Evolutionary conservation across 2,113 vertebrate species (phyloP).

Genomic region (Leucopternis melanops): DNA sequence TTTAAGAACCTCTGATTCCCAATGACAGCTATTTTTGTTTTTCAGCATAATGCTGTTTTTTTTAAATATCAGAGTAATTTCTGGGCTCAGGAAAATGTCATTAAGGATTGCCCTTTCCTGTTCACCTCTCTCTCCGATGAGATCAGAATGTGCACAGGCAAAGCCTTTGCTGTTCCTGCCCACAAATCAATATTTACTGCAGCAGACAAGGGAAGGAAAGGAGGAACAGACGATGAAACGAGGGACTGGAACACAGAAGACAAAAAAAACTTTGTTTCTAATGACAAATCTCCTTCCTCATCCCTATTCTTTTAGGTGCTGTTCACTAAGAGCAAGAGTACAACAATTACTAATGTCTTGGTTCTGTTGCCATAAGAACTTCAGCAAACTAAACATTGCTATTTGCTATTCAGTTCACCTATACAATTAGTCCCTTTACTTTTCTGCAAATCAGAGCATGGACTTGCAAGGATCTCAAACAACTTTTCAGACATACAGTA

Average conservation of each 20-base stretch:
- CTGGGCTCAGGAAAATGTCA: not conserved
- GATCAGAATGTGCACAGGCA: not conserved
- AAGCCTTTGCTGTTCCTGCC: not conserved
- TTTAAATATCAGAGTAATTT: not conserved
- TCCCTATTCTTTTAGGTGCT: not conserved
- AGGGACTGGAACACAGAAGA: not conserved
- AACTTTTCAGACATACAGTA: not conserved
- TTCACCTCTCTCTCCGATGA: not conserved
- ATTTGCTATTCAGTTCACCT: not conserved
- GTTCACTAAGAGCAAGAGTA: not conserved
- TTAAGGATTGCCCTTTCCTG: not conserved
- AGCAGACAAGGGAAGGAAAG: not conserved
- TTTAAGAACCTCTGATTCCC: not conserved
- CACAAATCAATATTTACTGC: slow-evolving; percentile 4
- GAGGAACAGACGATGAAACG: not conserved
- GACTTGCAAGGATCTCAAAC: not conserved
- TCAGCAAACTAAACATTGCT: not conserved
- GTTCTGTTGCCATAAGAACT: not conserved
- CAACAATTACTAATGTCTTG: too few species aligned
- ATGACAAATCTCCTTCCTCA: not conserved
- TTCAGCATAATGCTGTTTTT: not conserved
- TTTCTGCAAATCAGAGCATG: not conserved
- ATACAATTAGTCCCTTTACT: not conserved
- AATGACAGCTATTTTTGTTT: not conserved
- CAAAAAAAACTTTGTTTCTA: not conserved